Conservation (phyloP, 1,140 invertebrate genomes). For the Diprion similis region DNA sequence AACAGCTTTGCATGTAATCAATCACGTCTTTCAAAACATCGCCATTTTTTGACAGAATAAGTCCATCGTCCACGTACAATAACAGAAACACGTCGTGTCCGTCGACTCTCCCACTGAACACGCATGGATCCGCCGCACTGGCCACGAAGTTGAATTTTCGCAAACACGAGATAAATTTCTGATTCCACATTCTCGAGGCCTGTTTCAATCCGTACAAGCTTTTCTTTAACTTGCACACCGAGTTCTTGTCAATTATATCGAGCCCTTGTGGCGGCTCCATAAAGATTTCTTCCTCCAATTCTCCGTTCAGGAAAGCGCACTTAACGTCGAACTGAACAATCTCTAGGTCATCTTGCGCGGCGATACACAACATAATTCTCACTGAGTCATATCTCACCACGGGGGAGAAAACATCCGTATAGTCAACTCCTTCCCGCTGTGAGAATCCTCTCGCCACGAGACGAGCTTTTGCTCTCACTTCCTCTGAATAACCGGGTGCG, state of each 20-base stretch:
- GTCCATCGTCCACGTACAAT: slow-evolving; percentile 49
- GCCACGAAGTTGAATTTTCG: slow-evolving; percentile 32
- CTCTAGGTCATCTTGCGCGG: slow-evolving; percentile 25
- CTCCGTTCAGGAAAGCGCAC: slow-evolving; percentile 49
- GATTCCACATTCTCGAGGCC: slow-evolving; percentile 49
- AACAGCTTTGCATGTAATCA: not conserved
- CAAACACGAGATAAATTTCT: slow-evolving; percentile 33
- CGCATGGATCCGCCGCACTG: slow-evolving; percentile 38
- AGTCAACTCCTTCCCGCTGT: slow-evolving; percentile 41
- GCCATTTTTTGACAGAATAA: slow-evolving; percentile 35
- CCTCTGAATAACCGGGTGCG: slow-evolving; percentile 11
- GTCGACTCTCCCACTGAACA: slow-evolving; percentile 35
- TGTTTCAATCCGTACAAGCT: slow-evolving; percentile 55
- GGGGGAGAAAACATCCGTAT: slow-evolving; percentile 28
- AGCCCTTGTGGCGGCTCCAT: slow-evolving; percentile 48
- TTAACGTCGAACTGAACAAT: slow-evolving; percentile 50
- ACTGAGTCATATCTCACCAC: slow-evolving; percentile 31
- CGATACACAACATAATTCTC: slow-evolving; percentile 27
- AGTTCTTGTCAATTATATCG: slow-evolving; percentile 23
- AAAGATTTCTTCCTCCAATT: slow-evolving; percentile 44
- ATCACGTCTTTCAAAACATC: not conserved
- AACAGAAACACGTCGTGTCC: slow-evolving; percentile 32
- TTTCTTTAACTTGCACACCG: slow-evolving; percentile 42
- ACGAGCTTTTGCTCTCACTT: slow-evolving; percentile 36
- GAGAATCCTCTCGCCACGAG: slow-evolving; percentile 40